phyloP scores from a whole-genome alignment of 2,113 vertebrate species.

The Lophotis ruficrista region DNA sequence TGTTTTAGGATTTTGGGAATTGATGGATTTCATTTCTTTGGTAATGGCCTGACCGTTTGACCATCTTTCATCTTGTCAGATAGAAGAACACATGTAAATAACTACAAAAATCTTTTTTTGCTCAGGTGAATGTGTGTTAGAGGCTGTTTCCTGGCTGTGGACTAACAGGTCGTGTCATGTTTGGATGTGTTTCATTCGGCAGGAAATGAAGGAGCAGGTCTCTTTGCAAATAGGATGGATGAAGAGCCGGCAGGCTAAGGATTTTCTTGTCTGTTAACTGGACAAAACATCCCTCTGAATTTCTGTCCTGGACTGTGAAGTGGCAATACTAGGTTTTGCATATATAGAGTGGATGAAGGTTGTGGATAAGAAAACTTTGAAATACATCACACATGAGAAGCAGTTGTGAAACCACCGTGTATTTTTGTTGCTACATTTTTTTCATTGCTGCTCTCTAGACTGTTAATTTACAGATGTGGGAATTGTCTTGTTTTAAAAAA shows the following conservation, averaged over 20 bases:
- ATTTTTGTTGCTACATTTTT: neutral
- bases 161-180: neutral
- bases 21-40: neutral
- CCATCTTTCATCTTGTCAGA: neutral
- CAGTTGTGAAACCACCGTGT: neutral
- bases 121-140: neutral
- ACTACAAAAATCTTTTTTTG: neutral
- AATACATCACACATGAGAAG: neutral
- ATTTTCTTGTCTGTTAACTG: neutral
- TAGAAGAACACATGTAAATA: neutral
- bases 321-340: neutral
- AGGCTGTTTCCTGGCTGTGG: neutral
- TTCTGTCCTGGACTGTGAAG: neutral
- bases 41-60: neutral
- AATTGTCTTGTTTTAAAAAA: neutral
- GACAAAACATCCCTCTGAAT: neutral
- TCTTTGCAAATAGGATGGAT: neutral
- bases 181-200: conserved; percentile 47
- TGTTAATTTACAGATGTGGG: neutral
- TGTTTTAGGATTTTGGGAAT: neutral
- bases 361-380: neutral
- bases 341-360: neutral
- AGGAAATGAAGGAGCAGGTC: conserved; percentile 53
- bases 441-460: neutral
- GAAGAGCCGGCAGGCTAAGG: neutral